Conservation (phyloP, 1,140 invertebrate genomes). For the Bombus waltoni region DNA sequence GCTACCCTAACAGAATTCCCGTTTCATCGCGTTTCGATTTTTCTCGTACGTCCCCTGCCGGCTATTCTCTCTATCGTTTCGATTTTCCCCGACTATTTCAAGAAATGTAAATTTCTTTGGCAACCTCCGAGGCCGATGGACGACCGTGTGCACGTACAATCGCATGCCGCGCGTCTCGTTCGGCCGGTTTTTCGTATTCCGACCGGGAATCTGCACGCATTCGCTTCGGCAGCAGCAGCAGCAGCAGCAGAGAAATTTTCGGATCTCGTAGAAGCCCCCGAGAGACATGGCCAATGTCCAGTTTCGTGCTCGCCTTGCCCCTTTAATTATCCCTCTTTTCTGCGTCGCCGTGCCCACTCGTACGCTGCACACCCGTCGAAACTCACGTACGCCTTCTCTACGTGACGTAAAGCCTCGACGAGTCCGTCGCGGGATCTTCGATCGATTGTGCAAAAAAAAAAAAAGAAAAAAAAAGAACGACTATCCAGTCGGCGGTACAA, state of each 20-base stretch:
- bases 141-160: slow-evolving; percentile 15
- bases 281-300: slow-evolving; percentile 71
- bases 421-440: slow-evolving; percentile 28
- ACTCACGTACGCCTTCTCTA: slow-evolving; percentile 52
- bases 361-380: slow-evolving; percentile 13
- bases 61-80: slow-evolving; percentile 18
- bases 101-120: slow-evolving; percentile 67
- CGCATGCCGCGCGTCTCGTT: slow-evolving; percentile 27
- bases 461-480: neutral
- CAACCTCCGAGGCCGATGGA: slow-evolving; percentile 26
- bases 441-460: neutral
- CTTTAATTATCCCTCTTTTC: slow-evolving; percentile 73
- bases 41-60: neutral
- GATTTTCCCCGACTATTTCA: slow-evolving; percentile 45
- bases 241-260: slow-evolving; percentile 61
- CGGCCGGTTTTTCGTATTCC: slow-evolving; percentile 62
- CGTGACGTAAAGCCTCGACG: slow-evolving; percentile 35
- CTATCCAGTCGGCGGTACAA: slow-evolving; percentile 7
- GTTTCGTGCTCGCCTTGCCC: slow-evolving; percentile 67
- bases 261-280: slow-evolving; percentile 4
- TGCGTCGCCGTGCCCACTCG: neutral
- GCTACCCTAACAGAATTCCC: neutral
- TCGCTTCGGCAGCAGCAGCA: slow-evolving; percentile 43
- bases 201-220: slow-evolving; percentile 50
- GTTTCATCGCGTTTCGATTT: slow-evolving; percentile 26